Percentiles rank a stretch among this genome's conserved stretches.
These are phyloP conservation scores for Sciurus niger DNA, from an alignment of 2,113 vertebrate genomes.

Conservation along the genomic window DNA sequence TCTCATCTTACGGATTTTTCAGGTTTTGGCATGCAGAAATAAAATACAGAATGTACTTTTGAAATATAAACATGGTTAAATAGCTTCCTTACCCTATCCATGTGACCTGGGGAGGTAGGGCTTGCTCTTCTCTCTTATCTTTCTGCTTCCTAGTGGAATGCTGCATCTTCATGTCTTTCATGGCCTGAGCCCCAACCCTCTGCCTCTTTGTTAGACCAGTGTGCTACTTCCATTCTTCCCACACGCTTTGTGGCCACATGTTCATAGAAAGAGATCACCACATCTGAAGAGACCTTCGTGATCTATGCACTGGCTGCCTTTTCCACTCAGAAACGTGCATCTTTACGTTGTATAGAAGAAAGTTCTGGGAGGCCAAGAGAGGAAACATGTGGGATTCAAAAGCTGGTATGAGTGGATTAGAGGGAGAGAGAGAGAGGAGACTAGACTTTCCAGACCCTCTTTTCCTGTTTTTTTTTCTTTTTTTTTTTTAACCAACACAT, in stretches of 20 bases:
- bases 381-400: background rate
- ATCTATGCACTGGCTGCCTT: background rate
- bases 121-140: background rate
- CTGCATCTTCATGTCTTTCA: background rate
- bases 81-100: background rate
- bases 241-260: fast-evolving
- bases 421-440: background rate
- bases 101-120: background rate
- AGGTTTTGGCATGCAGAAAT: background rate
- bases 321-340: background rate
- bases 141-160: background rate
- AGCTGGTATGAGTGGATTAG: background rate
- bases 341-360: background rate
- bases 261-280: background rate
- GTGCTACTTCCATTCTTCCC: background rate
- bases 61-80: background rate
- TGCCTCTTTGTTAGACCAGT: background rate
- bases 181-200: background rate
- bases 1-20: background rate
- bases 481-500: background rate
- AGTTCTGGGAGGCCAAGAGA: background rate
- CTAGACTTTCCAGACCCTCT: background rate
- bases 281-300: background rate
- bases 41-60: background rate
- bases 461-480: background rate